Percentiles rank a stretch among this genome's conserved stretches.
phyloP scores from a whole-genome alignment of 2,888 invertebrate genomes.

The Torymus auratus region DNA sequence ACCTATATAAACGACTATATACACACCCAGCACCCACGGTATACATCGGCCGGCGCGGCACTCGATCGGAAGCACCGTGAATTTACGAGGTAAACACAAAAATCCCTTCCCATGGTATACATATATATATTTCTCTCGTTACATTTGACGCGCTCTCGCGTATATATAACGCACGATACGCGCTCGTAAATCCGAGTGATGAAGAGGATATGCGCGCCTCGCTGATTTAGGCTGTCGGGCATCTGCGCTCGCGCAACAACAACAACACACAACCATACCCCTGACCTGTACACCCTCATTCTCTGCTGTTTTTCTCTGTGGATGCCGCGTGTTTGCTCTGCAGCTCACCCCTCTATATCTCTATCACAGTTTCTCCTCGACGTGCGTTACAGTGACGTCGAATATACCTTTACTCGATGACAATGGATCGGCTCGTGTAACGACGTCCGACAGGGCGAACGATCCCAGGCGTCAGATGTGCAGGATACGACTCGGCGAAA shows the following conservation, averaged over 20 bases:
- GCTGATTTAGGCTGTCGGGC: constrained; percentile 24
- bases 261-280: no score
- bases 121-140: constrained; percentile 26
- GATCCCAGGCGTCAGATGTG: background rate
- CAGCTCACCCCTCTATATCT: no score
- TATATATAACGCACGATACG: constrained; percentile 3
- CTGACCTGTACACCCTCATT: background rate
- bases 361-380: no score
- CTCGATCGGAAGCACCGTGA: background rate
- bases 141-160: constrained; percentile 33
- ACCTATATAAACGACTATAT: no score
- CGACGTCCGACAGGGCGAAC: no score
- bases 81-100: constrained; percentile 49
- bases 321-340: background rate
- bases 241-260: background rate
- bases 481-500: background rate
- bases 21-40: no score
- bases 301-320: background rate
- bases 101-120: constrained; percentile 13
- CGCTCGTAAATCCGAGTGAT: constrained; percentile 48
- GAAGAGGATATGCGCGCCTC: constrained; percentile 22
- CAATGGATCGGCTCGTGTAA: no score
- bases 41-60: no score
- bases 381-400: no score
- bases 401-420: background rate